These are phyloP conservation scores for Bovichtus variegatus DNA, from an alignment of 2,797 vertebrate species.

Conservation along the genomic window DNA sequence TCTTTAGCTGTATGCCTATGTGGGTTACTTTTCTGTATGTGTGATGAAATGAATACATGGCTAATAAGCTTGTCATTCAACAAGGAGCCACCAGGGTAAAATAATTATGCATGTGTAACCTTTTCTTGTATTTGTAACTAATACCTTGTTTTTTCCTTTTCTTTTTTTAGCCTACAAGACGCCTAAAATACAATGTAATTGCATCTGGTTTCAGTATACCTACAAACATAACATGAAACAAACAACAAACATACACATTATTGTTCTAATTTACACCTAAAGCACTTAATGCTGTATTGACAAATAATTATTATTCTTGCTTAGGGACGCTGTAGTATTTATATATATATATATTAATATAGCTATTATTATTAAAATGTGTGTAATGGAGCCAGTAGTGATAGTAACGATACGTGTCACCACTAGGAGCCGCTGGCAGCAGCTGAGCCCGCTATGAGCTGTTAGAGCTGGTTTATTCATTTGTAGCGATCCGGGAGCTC, in stretches of 20 bases:
- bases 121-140: neutral
- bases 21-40: neutral
- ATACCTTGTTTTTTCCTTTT: neutral
- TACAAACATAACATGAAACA: neutral
- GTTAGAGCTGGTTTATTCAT: constrained; percentile 48
- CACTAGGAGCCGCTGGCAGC: constrained; percentile 60
- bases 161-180: neutral
- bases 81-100: neutral
- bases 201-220: neutral
- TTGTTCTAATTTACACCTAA: neutral
- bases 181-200: neutral
- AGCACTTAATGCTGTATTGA: neutral
- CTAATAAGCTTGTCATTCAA: neutral
- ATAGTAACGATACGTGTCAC: neutral
- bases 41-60: neutral
- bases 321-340: too few relatives aligned
- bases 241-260: neutral
- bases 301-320: neutral
- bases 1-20: neutral
- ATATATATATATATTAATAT: neutral
- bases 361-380: neutral
- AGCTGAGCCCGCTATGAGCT: neutral
- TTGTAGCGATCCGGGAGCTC: constrained; percentile 52
- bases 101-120: neutral
- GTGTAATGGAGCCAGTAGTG: neutral